Conservation (phyloP, 2,113 vertebrate genomes). For the Rhea pennata region DNA sequence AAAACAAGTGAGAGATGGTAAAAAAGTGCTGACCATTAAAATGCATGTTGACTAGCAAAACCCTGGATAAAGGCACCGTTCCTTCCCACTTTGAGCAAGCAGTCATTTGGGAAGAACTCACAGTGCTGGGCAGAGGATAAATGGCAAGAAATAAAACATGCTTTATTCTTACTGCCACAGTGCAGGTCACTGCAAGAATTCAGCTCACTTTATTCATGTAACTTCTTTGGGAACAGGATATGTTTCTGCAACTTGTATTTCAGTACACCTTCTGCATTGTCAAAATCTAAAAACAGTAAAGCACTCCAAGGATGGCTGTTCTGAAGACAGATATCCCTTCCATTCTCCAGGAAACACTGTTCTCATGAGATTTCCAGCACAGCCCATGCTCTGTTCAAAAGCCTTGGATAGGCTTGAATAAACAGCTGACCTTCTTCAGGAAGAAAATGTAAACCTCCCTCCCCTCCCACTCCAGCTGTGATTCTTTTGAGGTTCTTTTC, state of each 20-base stretch:
- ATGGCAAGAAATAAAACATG: background rate
- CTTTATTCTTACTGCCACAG: background rate
- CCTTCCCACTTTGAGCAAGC: background rate
- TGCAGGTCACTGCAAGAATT: background rate
- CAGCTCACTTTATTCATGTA: background rate
- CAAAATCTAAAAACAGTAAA: background rate
- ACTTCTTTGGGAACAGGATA: background rate
- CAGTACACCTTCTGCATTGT: background rate
- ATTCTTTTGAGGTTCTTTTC: conserved; percentile 31
- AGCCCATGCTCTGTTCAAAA: conserved; percentile 28
- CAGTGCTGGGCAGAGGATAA: background rate
- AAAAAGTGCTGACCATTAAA: background rate
- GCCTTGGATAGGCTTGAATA: conserved; percentile 42
- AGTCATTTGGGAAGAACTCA: background rate
- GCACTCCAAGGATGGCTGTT: rapidly evolving
- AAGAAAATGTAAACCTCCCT: conserved; percentile 30
- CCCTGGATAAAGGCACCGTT: background rate
- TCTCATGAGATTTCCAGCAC: conserved; percentile 38
- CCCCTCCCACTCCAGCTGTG: background rate
- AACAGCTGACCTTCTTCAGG: conserved; percentile 25
- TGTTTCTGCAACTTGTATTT: background rate
- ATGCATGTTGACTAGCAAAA: background rate
- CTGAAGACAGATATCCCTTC: background rate
- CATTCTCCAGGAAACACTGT: background rate
- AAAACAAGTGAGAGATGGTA: background rate